These are phyloP conservation scores for Sarcophaga rosellei DNA, from an alignment of 2,888 invertebrate species.

Conservation along the genomic window DNA sequence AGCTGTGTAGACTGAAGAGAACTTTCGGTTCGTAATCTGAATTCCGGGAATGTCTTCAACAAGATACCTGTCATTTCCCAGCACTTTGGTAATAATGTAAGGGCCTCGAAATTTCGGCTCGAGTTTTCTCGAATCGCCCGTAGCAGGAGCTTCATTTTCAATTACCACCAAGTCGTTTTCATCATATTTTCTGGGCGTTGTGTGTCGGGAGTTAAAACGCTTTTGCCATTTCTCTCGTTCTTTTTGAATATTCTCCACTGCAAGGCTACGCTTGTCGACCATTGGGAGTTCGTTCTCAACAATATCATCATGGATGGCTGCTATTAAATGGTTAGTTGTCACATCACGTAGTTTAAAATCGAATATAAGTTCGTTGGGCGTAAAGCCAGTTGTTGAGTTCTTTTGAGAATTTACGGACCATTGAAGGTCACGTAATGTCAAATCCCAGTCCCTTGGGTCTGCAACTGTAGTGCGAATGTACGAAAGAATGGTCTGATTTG, in stretches of 20 bases:
- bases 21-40: too few relatives aligned
- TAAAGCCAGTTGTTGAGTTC: constrained; percentile 1
- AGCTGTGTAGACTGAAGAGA: too few relatives aligned
- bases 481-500: too few relatives aligned
- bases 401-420: constrained; percentile 2
- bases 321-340: constrained; percentile 6
- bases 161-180: neutral
- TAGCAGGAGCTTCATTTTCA: too few relatives aligned
- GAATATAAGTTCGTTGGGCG: neutral
- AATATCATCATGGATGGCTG: constrained; percentile 19
- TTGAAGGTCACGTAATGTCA: neutral
- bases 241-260: constrained; percentile 8
- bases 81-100: too few relatives aligned
- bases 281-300: constrained; percentile 1
- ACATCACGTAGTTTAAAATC: constrained; percentile 21
- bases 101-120: too few relatives aligned
- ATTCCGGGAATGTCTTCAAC: too few relatives aligned
- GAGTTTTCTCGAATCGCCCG: too few relatives aligned
- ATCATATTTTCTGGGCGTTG: neutral
- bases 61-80: too few relatives aligned
- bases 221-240: neutral
- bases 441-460: neutral
- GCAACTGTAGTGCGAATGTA: too few relatives aligned
- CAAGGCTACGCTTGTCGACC: neutral
- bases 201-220: neutral